phyloP scores from a whole-genome alignment of 2,113 vertebrate species.

The Plotosus lineatus region DNA sequence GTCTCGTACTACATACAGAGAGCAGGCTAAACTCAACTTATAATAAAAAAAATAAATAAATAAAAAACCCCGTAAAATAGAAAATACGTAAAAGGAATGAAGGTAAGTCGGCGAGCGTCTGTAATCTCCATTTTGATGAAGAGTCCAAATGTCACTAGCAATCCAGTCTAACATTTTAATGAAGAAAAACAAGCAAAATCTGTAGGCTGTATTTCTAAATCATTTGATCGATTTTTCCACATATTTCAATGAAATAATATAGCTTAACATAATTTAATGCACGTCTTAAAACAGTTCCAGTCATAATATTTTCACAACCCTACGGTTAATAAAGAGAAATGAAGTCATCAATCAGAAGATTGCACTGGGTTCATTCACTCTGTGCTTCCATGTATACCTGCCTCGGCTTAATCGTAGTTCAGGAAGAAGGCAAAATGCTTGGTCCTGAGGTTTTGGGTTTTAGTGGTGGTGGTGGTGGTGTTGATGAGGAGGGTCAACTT shows the following conservation, averaged over 20 bases:
- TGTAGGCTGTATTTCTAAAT: background rate
- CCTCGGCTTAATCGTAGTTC: slow-evolving; percentile 62
- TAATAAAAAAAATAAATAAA: no score
- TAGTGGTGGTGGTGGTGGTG: slow-evolving; percentile 48
- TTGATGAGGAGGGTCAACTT: slow-evolving; percentile 64
- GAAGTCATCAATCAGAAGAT: slow-evolving; percentile 43
- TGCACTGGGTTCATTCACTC: slow-evolving; percentile 49
- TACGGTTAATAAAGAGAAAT: background rate
- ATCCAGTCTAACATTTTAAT: background rate
- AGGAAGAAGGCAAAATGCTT: slow-evolving; percentile 43
- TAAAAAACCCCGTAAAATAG: no score
- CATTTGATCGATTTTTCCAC: background rate
- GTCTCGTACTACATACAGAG: no score
- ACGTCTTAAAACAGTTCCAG: background rate
- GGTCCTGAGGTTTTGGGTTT: background rate
- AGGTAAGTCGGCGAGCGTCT: no score
- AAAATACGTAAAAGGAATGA: no score
- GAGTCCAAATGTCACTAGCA: background rate
- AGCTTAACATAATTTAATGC: background rate
- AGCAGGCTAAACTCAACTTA: no score
- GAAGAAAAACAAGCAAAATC: background rate
- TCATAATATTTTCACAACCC: slow-evolving; percentile 25
- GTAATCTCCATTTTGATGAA: background rate
- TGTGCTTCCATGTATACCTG: slow-evolving; percentile 61
- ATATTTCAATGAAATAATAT: background rate